Percentiles rank a stretch among this genome's conserved stretches.
Evolutionary conservation across 2,113 vertebrate species (phyloP).

Genomic region (Cinclus mexicanus): DNA sequence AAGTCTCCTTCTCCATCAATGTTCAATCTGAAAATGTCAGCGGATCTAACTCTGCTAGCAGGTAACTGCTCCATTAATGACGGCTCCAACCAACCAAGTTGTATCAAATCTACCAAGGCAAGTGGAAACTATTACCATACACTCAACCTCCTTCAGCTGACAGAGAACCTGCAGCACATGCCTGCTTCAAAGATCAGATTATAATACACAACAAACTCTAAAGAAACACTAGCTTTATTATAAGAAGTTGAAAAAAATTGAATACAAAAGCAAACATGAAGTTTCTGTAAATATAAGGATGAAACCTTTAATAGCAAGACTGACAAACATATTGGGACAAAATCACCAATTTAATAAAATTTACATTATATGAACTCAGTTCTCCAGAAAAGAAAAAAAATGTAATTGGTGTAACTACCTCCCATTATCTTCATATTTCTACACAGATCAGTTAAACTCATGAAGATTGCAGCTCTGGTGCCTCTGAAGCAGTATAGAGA

Average conservation of each 20-base stretch:
- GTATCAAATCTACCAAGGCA: not conserved
- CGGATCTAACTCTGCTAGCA: not conserved
- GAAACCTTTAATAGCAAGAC: not conserved
- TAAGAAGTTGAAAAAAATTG: not conserved
- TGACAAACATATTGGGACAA: not conserved
- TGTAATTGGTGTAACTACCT: not conserved
- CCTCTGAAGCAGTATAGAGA: not conserved
- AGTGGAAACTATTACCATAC: not conserved
- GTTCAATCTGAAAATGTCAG: not conserved
- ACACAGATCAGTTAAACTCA: not conserved
- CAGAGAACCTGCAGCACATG: not conserved
- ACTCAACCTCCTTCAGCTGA: not conserved
- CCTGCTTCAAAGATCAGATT: not conserved
- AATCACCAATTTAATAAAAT: not conserved
- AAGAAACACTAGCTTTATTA: not conserved
- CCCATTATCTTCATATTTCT: not conserved
- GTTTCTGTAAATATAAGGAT: not conserved
- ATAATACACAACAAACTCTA: not conserved
- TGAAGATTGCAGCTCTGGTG: not conserved
- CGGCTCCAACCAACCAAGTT: not conserved
- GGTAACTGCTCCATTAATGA: not conserved
- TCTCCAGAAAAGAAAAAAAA: not conserved
- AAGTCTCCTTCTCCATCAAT: not conserved
- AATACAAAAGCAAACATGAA: not conserved
- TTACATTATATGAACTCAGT: not conserved